Percentiles rank a stretch among this genome's conserved stretches.
phyloP scores from a whole-genome alignment of 1,140 invertebrate species.

The Papilio dardanus region DNA sequence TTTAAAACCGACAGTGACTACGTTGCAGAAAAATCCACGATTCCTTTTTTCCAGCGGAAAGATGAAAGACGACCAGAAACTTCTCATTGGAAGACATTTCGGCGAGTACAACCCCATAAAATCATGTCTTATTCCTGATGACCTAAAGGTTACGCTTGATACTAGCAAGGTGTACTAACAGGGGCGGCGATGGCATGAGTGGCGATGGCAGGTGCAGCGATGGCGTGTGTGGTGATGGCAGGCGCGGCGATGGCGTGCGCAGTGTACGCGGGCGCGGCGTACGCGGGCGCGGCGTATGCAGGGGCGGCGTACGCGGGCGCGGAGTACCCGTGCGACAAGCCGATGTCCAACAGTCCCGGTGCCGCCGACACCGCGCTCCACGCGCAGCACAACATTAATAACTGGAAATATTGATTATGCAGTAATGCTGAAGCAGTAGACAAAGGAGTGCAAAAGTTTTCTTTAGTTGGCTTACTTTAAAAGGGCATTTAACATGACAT shows the following conservation, averaged over 20 bases:
- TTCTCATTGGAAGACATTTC: neutral
- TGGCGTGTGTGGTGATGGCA: conserved; percentile 44
- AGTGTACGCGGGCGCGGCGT: conserved; percentile 53
- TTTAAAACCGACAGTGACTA: neutral
- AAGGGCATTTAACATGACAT: too few species aligned
- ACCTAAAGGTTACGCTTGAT: too few species aligned
- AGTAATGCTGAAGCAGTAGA: neutral
- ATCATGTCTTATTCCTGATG: too few species aligned
- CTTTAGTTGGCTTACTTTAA: too few species aligned
- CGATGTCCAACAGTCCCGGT: conserved; percentile 60
- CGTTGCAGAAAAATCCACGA: neutral
- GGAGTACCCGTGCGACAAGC: conserved; percentile 48
- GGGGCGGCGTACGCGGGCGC: conserved; percentile 51
- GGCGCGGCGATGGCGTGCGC: conserved; percentile 55
- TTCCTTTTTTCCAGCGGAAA: too few species aligned
- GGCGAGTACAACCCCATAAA: neutral
- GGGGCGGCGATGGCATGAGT: conserved; percentile 53
- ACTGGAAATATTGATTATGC: conserved; percentile 46
- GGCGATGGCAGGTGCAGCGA: conserved; percentile 51
- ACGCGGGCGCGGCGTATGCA: conserved; percentile 51
- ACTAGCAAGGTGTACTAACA: conserved; percentile 44
- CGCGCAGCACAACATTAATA: conserved; percentile 72
- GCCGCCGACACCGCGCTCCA: conserved; percentile 64
- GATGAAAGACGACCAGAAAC: too few species aligned
- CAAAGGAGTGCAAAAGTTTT: neutral